These are phyloP conservation scores for Homarus gammarus DNA, from an alignment of 2,888 invertebrate species.

Conservation along the genomic window DNA sequence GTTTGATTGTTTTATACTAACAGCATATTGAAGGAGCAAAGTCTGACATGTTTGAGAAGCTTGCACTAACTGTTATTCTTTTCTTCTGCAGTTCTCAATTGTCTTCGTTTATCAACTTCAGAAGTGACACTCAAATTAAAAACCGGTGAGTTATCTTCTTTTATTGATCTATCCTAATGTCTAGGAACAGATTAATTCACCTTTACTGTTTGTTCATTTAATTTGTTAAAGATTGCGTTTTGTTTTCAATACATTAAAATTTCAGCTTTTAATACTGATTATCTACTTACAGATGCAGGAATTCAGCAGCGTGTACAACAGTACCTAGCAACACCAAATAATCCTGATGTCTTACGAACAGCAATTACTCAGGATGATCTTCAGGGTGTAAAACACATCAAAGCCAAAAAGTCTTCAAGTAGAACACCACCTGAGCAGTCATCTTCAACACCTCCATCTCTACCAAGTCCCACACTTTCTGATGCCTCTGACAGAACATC, in stretches of 20 bases:
- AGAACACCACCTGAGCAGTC: constrained; percentile 57
- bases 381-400: constrained; percentile 76
- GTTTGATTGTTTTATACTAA: not conserved
- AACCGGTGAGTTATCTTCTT: constrained; percentile 86
- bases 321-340: constrained; percentile 79
- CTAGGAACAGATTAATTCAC: not conserved
- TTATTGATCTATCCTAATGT: not conserved
- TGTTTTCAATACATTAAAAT: not conserved
- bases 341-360: constrained; percentile 78
- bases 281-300: constrained; percentile 86
- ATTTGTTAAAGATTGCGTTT: not conserved
- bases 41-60: not conserved
- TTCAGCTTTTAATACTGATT: constrained; percentile 2
- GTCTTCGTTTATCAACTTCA: constrained; percentile 93
- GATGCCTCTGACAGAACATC: constrained; percentile 45
- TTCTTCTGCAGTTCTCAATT: constrained; percentile 89
- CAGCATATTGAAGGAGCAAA: not conserved
- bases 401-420: constrained; percentile 72
- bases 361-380: constrained; percentile 77
- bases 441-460: constrained; percentile 48
- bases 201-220: not conserved
- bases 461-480: constrained; percentile 64
- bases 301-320: constrained; percentile 84
- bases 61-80: not conserved
- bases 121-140: constrained; percentile 93